Percentiles rank a stretch among this genome's conserved stretches.
Conservation (phyloP, 1,140 invertebrate genomes). For the Grapholita molesta region DNA sequence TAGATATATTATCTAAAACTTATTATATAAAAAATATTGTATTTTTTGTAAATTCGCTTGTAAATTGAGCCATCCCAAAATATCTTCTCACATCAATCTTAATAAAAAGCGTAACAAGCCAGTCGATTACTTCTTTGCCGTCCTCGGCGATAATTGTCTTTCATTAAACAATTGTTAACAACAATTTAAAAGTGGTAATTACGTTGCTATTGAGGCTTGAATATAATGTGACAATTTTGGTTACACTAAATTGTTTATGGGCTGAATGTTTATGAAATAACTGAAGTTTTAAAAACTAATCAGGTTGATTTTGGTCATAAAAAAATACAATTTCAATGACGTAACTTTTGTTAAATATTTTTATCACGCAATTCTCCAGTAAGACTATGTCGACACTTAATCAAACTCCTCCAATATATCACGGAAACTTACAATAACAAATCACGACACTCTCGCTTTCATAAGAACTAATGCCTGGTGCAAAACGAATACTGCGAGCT, state of each 20-base stretch:
- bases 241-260: background rate
- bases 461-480: slow-evolving; percentile 13
- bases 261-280: too few relatives aligned
- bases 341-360: too few relatives aligned
- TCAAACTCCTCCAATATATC: slow-evolving; percentile 7
- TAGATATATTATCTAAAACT: too few relatives aligned
- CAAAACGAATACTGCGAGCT: slow-evolving; percentile 7
- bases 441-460: slow-evolving; percentile 14
- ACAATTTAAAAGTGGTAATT: background rate
- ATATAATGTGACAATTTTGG: background rate
- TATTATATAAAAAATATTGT: too few relatives aligned
- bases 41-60: slow-evolving; percentile 27
- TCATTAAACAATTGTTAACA: slow-evolving; percentile 65
- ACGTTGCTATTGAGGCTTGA: background rate
- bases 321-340: too few relatives aligned
- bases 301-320: too few relatives aligned
- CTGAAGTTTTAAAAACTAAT: too few relatives aligned
- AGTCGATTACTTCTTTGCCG: slow-evolving; percentile 54
- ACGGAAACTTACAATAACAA: slow-evolving; percentile 8
- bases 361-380: background rate
- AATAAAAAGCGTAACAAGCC: slow-evolving; percentile 53
- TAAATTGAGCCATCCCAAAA: slow-evolving; percentile 28
- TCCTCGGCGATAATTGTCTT: slow-evolving; percentile 53
- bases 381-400: background rate
- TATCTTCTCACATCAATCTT: slow-evolving; percentile 64